Percentiles rank a stretch among this genome's conserved stretches.
These are phyloP conservation scores for Coelinius sp. DNA, from an alignment of 2,888 invertebrate species.

Conservation along the genomic window DNA sequence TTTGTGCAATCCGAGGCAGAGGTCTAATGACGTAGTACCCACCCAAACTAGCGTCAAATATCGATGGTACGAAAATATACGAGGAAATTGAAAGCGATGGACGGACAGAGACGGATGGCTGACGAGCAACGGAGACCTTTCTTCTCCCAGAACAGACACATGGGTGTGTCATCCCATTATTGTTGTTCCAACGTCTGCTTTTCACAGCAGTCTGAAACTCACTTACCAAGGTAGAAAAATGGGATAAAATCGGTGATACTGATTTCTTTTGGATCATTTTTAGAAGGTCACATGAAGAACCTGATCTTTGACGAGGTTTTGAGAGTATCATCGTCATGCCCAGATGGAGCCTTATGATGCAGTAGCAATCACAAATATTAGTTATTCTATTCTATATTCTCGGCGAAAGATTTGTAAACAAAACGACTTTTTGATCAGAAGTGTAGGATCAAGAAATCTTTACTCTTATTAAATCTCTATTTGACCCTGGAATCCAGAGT, in stretches of 20 bases:
- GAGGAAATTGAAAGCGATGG: slow-evolving; percentile 8
- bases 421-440: too few species aligned
- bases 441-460: too few species aligned
- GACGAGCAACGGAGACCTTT: not conserved
- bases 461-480: not conserved
- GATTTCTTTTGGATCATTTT: not conserved
- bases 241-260: not conserved
- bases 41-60: slow-evolving; percentile 47
- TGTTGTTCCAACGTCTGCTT: not conserved
- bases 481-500: too few species aligned
- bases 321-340: too few species aligned
- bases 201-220: not conserved
- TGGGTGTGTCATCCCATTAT: not conserved
- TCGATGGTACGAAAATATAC: slow-evolving; percentile 48
- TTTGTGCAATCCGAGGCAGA: slow-evolving; percentile 21
- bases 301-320: not conserved
- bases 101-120: slow-evolving; percentile 11
- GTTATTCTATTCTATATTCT: too few species aligned
- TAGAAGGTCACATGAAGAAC: not conserved
- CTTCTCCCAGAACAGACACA: not conserved
- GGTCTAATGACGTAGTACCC: slow-evolving; percentile 38
- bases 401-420: too few species aligned
- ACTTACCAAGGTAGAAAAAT: not conserved
- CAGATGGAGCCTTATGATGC: too few species aligned
- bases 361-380: too few species aligned